Evolutionary conservation across 2,797 vertebrate genomes (phyloP), one percentile per base, ranked within the genome.

Genomic region (Hippoglossus hippoglossus): DNA sequence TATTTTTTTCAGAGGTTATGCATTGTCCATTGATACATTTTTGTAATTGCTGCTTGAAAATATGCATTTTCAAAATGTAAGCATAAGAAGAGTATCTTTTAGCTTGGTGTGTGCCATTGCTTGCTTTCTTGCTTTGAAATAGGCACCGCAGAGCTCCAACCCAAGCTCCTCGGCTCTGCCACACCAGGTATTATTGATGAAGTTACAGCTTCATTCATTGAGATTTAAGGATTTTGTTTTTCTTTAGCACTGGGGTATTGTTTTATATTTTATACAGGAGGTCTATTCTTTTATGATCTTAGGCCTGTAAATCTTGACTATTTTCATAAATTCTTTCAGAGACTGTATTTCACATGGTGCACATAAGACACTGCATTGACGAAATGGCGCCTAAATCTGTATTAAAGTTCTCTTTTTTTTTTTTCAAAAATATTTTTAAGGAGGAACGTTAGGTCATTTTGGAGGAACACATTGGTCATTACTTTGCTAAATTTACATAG

Each of bases 11-110:
- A 97, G 97, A 98, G 96, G 95, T 98, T 98, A 96, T 98, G 97
- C 96, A 95, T 98, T 97, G 96, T 98, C 96, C 96, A 97, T 97
- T 95, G 95, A 97, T 97, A 96, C 91, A 95, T 97, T 98, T 93
- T 98, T 99, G 96, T 99, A 92, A 98, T 96, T 97, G 97, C 97
- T 98, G 97, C 96, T 98, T 98, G 96, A 96, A 98, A 96, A 98
- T 97, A 96, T 96, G 96, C 96, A 94, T 99, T 39, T 97, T 97
- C 92, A 94, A 97, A 96, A 96, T 96, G 96, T 95, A 95, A 95
- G 96, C 96, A 94, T 96, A 80, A 83, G 95, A 93, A 94, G 94
- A 94, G 94, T 95, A 94, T 84, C 92, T 94, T 95, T 95, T 93
- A 89, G 85, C 85, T 84, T 89, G 91, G 90, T 89, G 87, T 91